Evolutionary conservation across 2,113 vertebrate species (phyloP).

Genomic region (Echinops telfairi): DNA sequence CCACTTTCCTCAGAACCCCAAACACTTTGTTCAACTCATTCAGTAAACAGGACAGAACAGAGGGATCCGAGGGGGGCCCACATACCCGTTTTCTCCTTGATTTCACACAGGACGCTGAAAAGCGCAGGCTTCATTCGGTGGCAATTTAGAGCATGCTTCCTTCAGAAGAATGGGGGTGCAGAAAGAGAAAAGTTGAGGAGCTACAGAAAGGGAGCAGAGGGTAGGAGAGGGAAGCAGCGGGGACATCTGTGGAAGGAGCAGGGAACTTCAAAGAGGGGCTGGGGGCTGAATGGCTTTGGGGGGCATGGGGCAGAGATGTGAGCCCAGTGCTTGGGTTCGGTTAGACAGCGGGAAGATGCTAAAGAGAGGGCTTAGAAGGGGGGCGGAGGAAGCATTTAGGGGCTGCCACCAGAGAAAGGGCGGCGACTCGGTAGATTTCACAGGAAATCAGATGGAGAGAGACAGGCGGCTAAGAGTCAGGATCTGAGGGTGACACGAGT

Average conservation of each 20-base stretch:
- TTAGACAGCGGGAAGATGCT: not conserved
- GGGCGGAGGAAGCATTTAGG: not conserved
- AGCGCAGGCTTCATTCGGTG: slow-evolving; percentile 97
- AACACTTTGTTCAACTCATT: not conserved
- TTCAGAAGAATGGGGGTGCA: slow-evolving; percentile 57
- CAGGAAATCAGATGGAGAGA: not conserved
- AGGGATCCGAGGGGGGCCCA: not conserved
- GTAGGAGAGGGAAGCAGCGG: not conserved
- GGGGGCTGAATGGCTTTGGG: slow-evolving; percentile 89
- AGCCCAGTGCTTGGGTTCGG: slow-evolving; percentile 10
- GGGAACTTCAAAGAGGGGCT: slow-evolving; percentile 83
- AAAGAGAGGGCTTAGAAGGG: not conserved
- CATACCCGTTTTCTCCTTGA: slow-evolving; percentile 97
- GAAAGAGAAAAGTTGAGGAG: slow-evolving; percentile 87
- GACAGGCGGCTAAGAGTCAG: not conserved
- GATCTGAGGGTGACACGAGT: not conserved
- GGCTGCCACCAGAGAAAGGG: not conserved
- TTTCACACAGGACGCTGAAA: slow-evolving; percentile 96
- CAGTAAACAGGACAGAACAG: not conserved
- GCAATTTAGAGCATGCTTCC: slow-evolving; percentile 92
- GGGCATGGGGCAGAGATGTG: slow-evolving; percentile 57
- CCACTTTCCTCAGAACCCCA: not conserved
- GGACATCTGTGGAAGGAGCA: slow-evolving; percentile 88
- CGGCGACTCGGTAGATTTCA: slow-evolving; percentile 15
- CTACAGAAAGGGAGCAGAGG: not conserved